Base-by-base conservation (phyloP, 35 echinoderm and acorn worm species). In the Stichopus chloronotus region DNA sequence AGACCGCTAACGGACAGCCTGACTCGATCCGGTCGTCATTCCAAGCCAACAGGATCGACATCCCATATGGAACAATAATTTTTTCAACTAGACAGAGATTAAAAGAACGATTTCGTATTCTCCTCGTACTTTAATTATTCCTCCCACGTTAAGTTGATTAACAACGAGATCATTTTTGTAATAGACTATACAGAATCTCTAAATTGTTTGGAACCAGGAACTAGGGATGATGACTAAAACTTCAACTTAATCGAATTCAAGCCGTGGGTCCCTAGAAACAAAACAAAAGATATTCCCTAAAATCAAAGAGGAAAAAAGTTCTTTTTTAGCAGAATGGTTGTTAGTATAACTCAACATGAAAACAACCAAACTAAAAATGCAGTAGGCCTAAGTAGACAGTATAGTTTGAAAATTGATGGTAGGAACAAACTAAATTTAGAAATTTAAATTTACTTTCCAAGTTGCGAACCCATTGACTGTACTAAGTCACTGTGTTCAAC, bases 11-110 rank as follows among this genome's bases (percentile, higher is more conserved):
- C 69, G 69, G 69, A 74, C 69, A 74, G 69, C 22, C 0, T 20
- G 69, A 21, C 69, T 16, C 69, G 22, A 74, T 74, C 69, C 69
- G 69, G 69, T 74, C 69, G 69, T 74, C 69, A 74, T n/a, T 74
- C 22, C 7, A 14, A 74, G 19, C 69, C 19, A 11, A 74, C 7
- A 74, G 22, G 22, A 74, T 74, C 14, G 19, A 74, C 69, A 20
- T 74, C 69, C 13, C 69, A 74, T n/a, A n/a, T 74, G 69, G 5
- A 74, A 74, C 12, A 74, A 74, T n/a, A n/a, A 74, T 74, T 20
- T 19, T 19, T 74, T 19, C 22, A 16, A 74, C 69, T 74, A 19
- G 11, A 74, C 69, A 20, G 16, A 7, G 4, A n/a, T 74, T 20
- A 74, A 74, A 74, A 74, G 19, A 74, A 74, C 19, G 6, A n/a